These are phyloP conservation scores for Cyphomyrmex costatus DNA, from an alignment of 1,140 invertebrate genomes.

Conservation along the genomic window DNA sequence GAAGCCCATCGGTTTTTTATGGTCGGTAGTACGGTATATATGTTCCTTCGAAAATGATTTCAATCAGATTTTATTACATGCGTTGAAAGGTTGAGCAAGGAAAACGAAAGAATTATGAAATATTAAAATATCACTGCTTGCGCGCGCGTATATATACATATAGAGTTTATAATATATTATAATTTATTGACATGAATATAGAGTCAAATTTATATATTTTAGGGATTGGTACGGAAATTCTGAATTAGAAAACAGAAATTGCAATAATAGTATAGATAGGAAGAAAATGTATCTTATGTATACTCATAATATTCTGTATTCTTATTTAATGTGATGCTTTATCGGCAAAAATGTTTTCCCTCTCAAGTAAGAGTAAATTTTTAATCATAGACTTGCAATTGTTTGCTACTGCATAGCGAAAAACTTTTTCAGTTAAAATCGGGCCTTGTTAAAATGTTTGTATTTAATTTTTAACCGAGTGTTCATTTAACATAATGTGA, in stretches of 20 bases:
- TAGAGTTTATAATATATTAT: constrained; percentile 5
- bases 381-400: constrained; percentile 37
- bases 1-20: constrained; percentile 27
- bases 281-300: background rate
- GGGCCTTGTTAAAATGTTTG: too few species aligned
- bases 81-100: background rate
- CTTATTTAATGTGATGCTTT: background rate
- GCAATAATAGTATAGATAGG: background rate
- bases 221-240: background rate
- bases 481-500: too few species aligned
- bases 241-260: background rate
- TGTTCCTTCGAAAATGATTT: constrained; percentile 21
- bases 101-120: constrained; percentile 4
- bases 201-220: background rate
- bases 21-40: constrained; percentile 2
- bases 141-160: too few species aligned
- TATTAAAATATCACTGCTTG: background rate
- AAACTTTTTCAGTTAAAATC: too few species aligned
- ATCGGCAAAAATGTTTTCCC: background rate
- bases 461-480: too few species aligned
- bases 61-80: constrained; percentile 14
- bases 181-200: background rate
- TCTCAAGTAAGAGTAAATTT: background rate
- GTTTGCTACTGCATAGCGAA: background rate
- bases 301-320: background rate